Evolutionary conservation across 1,140 invertebrate genomes (phyloP).

Genomic region (Chymomyza costata): DNA sequence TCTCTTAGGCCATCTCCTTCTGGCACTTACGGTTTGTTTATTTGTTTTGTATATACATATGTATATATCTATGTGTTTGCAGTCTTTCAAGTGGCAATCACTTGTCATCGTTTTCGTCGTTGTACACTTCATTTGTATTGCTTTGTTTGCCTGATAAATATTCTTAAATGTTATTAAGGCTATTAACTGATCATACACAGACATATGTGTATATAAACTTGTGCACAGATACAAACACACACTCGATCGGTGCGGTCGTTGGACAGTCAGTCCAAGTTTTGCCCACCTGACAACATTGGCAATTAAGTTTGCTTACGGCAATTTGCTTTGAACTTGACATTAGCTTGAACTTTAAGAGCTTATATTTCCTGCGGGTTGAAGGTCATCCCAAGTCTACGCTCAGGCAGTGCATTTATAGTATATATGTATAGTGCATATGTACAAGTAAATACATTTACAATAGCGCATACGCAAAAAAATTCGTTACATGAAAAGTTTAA

Average conservation of each 20-base stretch:
- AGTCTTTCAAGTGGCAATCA: slow-evolving; percentile 63
- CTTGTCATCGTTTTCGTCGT: slow-evolving; percentile 17
- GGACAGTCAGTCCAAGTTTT: no score
- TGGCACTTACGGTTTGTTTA: no score
- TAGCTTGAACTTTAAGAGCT: slow-evolving; percentile 30
- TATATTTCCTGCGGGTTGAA: slow-evolving; percentile 56
- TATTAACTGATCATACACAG: slow-evolving; percentile 43
- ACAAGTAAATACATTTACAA: slow-evolving; percentile 25
- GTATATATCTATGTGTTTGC: slow-evolving; percentile 30
- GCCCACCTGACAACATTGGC: slow-evolving; percentile 32
- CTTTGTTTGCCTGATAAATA: slow-evolving; percentile 52
- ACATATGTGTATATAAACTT: no score
- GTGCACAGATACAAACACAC: no score
- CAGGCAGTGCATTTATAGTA: slow-evolving; percentile 11
- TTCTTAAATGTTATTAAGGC: slow-evolving; percentile 53
- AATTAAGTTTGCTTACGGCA: slow-evolving; percentile 38
- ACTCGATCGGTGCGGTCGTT: no score
- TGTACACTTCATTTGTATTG: slow-evolving; percentile 5
- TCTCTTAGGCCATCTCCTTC: no score
- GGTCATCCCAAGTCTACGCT: slow-evolving; percentile 34
- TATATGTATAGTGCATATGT: slow-evolving; percentile 7
- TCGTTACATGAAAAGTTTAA: no score
- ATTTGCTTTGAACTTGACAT: slow-evolving; percentile 68
- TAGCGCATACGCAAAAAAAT: no score
- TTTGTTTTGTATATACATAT: slow-evolving; percentile 38